Conservation (phyloP, 2,797 vertebrate species). For the Pelochelys cantorii region DNA sequence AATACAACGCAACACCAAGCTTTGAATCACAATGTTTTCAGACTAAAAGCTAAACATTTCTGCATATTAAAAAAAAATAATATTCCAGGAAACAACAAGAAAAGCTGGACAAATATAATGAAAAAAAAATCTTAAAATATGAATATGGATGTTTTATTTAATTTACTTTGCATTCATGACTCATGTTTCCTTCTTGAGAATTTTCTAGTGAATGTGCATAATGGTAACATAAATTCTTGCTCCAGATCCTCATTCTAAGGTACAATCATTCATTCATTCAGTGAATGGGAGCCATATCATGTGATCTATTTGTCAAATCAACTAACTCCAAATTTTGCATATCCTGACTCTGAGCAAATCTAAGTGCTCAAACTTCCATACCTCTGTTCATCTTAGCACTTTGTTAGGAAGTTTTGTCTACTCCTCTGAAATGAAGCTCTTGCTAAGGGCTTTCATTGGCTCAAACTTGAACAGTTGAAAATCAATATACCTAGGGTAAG, state of each 20-base stretch:
- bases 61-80: background rate
- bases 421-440: background rate
- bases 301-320: background rate
- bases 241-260: background rate
- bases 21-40: background rate
- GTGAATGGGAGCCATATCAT: background rate
- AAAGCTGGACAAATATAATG: conserved; percentile 3
- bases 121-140: conserved; percentile 8
- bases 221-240: background rate
- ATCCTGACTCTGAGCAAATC: background rate
- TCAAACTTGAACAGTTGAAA: background rate
- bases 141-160: background rate
- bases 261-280: background rate
- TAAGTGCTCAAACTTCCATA: background rate
- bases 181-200: background rate
- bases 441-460: background rate
- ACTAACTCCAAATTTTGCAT: background rate
- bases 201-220: background rate
- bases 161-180: background rate
- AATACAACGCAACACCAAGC: background rate
- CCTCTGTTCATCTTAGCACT: background rate
- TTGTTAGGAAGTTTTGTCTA: background rate
- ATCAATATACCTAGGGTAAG: background rate
- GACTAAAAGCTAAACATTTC: background rate
- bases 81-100: background rate